phyloP scores from a whole-genome alignment of 2,113 vertebrate genomes.

The Charadrius vociferus region DNA sequence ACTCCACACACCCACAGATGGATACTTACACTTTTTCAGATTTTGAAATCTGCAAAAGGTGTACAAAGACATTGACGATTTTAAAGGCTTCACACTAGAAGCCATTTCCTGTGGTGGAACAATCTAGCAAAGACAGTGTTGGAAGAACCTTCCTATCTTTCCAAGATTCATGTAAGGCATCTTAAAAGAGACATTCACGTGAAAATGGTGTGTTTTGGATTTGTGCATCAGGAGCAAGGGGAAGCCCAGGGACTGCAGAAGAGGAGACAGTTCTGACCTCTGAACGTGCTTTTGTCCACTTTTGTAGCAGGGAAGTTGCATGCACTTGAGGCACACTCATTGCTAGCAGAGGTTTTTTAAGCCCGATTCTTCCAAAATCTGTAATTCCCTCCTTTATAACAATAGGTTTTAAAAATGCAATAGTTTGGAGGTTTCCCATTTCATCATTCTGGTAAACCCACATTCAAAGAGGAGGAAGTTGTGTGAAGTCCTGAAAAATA shows the following conservation, averaged over 20 bases:
- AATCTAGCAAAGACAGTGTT: not conserved
- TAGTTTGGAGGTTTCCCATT: conserved; percentile 1
- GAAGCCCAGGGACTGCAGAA: not conserved
- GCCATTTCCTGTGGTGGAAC: not conserved
- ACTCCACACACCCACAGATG: not conserved
- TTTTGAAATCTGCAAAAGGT: not conserved
- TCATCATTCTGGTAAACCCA: conserved; percentile 11
- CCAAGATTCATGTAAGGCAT: not conserved
- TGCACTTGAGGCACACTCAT: not conserved
- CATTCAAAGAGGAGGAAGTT: conserved; percentile 13
- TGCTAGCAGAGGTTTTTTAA: not conserved
- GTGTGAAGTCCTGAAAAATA: conserved; percentile 7
- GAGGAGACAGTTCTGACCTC: not conserved
- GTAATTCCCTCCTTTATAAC: not conserved
- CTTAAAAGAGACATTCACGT: not conserved
- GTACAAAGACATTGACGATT: not conserved
- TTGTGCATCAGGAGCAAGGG: not conserved
- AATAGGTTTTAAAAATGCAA: not conserved
- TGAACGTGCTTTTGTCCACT: not conserved
- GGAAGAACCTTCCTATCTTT: not conserved
- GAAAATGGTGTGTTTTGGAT: not conserved
- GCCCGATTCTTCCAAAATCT: conserved; percentile 2
- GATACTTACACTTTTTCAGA: not conserved
- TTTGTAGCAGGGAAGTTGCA: not conserved
- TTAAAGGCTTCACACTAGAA: not conserved